These are phyloP conservation scores for Montipora foliosa DNA, from an alignment of 64 coral and sea anemone genomes.

Conservation along the genomic window DNA sequence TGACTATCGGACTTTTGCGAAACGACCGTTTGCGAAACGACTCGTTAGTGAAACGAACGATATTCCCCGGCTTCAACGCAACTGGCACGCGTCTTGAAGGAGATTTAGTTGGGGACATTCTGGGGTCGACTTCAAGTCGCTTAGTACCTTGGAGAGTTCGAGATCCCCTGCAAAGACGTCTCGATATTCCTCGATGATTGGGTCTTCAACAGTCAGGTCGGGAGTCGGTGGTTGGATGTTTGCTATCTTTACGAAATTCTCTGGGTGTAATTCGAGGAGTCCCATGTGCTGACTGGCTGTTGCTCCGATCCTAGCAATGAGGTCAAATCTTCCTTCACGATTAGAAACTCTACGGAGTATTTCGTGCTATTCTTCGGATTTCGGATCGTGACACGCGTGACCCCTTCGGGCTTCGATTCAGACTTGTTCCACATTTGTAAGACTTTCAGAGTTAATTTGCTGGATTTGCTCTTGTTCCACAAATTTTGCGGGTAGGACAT, in stretches of 20 bases:
- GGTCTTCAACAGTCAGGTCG: constrained; percentile 1
- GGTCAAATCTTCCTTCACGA: constrained; percentile 43
- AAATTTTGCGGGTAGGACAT: constrained; percentile 9
- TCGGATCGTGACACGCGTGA: background rate
- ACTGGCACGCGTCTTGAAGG: constrained; percentile 43
- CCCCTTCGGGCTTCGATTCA: constrained; percentile 41
- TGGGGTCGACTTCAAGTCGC: constrained; percentile 29
- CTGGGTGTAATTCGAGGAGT: constrained; percentile 17
- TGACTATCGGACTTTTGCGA: too few species aligned
- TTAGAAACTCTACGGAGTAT: constrained; percentile 52
- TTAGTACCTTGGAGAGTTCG: constrained; percentile 2
- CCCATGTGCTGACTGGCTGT: constrained; percentile 60
- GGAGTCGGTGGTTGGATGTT: background rate
- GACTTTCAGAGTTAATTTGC: background rate
- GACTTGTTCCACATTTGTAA: constrained; percentile 72
- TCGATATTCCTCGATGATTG: background rate
- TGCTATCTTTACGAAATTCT: constrained; percentile 52
- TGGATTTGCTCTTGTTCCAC: background rate
- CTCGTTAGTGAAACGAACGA: too few species aligned
- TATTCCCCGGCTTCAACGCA: constrained; percentile 50
- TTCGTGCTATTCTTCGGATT: constrained; percentile 66
- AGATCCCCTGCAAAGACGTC: constrained; percentile 68
- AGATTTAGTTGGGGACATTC: background rate
- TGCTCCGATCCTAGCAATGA: constrained; percentile 30
- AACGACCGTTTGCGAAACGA: too few species aligned